Evolutionary conservation across 1,140 invertebrate genomes (phyloP), one percentile per base, ranked within the genome.

Genomic region (Diabrotica virgifera): DNA sequence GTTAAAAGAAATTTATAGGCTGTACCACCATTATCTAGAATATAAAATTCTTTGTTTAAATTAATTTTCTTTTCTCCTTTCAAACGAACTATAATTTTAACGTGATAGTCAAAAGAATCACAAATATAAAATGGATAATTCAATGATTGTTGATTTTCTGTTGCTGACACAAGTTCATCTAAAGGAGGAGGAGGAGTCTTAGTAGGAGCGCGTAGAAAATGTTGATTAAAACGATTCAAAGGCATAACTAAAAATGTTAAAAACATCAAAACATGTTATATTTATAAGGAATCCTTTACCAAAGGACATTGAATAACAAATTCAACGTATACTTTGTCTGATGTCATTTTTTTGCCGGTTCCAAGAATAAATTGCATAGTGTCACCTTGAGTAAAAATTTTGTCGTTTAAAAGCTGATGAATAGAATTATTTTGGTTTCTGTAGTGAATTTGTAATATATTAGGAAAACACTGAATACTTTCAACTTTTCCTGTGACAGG

Each of bases 211-310:
- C 14, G 5, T 13, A 52, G 14, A 52, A n/a, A 52, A 52, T 52
- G 52, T 52, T 52, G 52, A 52, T 52, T 52, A n/a, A 52, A 52
- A 12, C n/a, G n/a, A 52, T 52, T 52, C 52, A 52, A 52, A 52
- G 52, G 52, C 52, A 52, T 52, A 6, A 52, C 14, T 6, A n/a
- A 52, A 7, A 50, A 50, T 50, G 40, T 6, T 7, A 50, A 7
- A 11, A 7, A 11, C 6, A 50, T 7, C 11, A 6, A 50, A 6
- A 50, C 6, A 50, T 50, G 11, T 11, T 50, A 11, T 11, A 11
- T 50, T 7, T 50, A 7, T 50, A 50, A 7, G 6, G 6, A 50
- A 50, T 50, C 6, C 40, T 50, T 52, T 52, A 12, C 52, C 52
- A 52, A 52, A 52, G 52, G n/a, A n/a, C 52, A 52, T 52, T 52